Percentiles rank a stretch among this genome's conserved stretches.
These are phyloP conservation scores for Latheticus oryzae DNA, from an alignment of 2,888 invertebrate genomes.

Conservation along the genomic window DNA sequence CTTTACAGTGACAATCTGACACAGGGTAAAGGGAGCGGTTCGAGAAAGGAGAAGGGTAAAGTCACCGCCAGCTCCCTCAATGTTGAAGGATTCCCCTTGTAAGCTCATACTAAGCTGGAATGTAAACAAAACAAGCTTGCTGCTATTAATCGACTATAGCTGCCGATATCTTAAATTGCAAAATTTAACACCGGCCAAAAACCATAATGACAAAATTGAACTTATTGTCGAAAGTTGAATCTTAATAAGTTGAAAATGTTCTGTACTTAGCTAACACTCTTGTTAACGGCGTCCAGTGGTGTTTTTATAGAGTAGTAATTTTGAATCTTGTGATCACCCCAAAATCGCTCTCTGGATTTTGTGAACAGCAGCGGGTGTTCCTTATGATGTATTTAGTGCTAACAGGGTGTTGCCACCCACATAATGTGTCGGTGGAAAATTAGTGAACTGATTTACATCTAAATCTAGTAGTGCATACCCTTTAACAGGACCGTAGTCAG, in stretches of 20 bases:
- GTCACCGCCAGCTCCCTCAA: constrained; percentile 35
- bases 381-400: constrained; percentile 45
- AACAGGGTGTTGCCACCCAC: constrained; percentile 43
- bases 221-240: constrained; percentile 37
- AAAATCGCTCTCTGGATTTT: constrained; percentile 22
- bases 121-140: constrained; percentile 47
- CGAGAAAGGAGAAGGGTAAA: constrained; percentile 38
- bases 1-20: constrained; percentile 47
- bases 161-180: constrained; percentile 45
- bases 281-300: constrained; percentile 1
- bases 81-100: constrained; percentile 46
- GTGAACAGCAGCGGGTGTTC: constrained; percentile 36
- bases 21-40: constrained; percentile 38
- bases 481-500: constrained; percentile 40
- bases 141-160: constrained; percentile 47
- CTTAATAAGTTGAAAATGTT: too few relatives aligned
- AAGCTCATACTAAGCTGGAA: constrained; percentile 46
- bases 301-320: constrained; percentile 26
- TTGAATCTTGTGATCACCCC: constrained; percentile 8
- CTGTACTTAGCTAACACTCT: constrained; percentile 8
- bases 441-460: constrained; percentile 46
- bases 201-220: constrained; percentile 43
- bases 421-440: constrained; percentile 44
- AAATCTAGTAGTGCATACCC: constrained; percentile 44
- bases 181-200: constrained; percentile 45